phyloP scores from a whole-genome alignment of 35 echinoderm and acorn worm genomes.

The Ptychodera flava region DNA sequence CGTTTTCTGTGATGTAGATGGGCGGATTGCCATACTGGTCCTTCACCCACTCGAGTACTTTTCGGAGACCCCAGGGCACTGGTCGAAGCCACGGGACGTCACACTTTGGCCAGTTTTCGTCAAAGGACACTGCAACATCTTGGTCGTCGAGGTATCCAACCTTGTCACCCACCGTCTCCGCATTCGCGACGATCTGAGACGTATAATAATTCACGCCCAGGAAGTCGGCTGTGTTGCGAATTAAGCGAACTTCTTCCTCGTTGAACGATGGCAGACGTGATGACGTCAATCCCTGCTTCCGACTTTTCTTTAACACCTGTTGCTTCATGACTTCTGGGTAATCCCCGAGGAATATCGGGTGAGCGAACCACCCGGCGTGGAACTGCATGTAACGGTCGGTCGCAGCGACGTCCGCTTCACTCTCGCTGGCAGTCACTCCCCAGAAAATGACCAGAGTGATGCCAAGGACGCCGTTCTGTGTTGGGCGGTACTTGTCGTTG shows the following conservation, averaged over 20 bases:
- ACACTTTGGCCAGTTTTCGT: conserved; percentile 48
- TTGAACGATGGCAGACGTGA: conserved; percentile 80
- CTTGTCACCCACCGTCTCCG: not conserved
- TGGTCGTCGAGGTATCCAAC: conserved; percentile 54
- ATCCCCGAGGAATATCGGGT: conserved; percentile 80
- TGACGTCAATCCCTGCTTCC: conserved; percentile 29
- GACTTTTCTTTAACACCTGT: conserved; percentile 61
- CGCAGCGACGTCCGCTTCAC: conserved; percentile 43
- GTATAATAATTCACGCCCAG: conserved; percentile 93
- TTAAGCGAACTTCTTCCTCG: conserved; percentile 52
- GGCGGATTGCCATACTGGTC: conserved; percentile 45
- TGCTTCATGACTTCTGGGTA: conserved; percentile 91
- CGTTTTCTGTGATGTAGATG: conserved; percentile 94
- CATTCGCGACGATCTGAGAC: conserved; percentile 15
- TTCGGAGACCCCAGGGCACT: conserved; percentile 74
- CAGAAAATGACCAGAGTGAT: conserved; percentile 56
- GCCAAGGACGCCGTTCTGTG: conserved; percentile 30
- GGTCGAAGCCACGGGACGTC: conserved; percentile 63
- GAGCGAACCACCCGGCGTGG: conserved; percentile 85
- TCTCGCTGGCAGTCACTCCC: conserved; percentile 19
- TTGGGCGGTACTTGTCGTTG: conserved; percentile 52
- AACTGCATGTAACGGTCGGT: conserved; percentile 72
- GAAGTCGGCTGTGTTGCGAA: conserved; percentile 57
- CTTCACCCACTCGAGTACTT: conserved; percentile 59
- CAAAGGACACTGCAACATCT: conserved; percentile 33